Conservation (phyloP, 2,797 vertebrate genomes). For the Chromis chromis region DNA sequence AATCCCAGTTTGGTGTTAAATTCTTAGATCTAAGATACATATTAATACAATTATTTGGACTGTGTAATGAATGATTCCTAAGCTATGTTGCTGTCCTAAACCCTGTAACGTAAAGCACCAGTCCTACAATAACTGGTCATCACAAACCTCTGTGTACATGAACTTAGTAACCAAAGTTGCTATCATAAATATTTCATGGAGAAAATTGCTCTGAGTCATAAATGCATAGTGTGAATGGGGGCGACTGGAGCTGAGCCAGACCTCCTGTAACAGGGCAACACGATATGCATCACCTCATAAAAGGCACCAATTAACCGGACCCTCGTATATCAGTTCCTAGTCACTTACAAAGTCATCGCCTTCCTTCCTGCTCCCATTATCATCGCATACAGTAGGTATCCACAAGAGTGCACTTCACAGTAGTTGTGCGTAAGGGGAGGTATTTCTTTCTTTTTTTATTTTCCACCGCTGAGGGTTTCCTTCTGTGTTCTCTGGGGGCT, state of each 20-base stretch:
- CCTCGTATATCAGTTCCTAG: slow-evolving; percentile 73
- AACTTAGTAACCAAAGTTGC: slow-evolving; percentile 64
- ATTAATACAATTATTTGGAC: no score
- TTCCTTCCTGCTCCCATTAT: slow-evolving; percentile 75
- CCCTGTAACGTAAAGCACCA: no score
- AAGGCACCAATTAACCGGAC: slow-evolving; percentile 74
- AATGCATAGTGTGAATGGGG: slow-evolving; percentile 69
- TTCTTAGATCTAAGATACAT: no score
- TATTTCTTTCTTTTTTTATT: slow-evolving; percentile 57
- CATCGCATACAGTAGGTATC: slow-evolving; percentile 57
- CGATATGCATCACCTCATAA: slow-evolving; percentile 73
- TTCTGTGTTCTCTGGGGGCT: slow-evolving; percentile 63
- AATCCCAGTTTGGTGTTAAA: no score
- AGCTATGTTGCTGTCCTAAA: no score
- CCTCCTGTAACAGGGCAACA: slow-evolving; percentile 58
- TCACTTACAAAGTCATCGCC: slow-evolving; percentile 76
- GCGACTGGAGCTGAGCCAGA: slow-evolving; percentile 61
- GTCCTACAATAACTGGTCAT: slow-evolving; percentile 28
- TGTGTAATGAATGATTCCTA: no score
- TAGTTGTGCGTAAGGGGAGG: slow-evolving; percentile 48
- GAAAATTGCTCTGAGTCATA: slow-evolving; percentile 78
- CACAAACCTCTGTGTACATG: slow-evolving; percentile 18
- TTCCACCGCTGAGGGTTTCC: slow-evolving; percentile 70
- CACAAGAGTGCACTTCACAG: slow-evolving; percentile 63
- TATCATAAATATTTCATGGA: slow-evolving; percentile 77